phyloP scores from a whole-genome alignment of 2,797 vertebrate genomes.

The Argyrosomus regius region DNA sequence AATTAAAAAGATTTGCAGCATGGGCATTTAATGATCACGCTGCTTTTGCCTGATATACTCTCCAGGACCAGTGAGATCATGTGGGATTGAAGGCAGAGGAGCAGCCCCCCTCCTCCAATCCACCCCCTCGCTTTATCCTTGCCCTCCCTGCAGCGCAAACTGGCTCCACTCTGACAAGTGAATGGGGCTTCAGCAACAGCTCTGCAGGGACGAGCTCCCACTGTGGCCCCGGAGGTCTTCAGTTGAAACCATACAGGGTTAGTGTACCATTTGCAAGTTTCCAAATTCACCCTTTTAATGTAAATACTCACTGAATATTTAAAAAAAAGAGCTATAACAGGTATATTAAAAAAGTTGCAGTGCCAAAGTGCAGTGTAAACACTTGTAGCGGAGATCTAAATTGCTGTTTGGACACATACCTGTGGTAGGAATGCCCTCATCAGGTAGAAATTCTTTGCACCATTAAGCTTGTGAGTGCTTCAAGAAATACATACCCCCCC shows the following conservation, averaged over 20 bases:
- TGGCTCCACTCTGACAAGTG: constrained; percentile 50
- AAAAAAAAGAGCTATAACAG: constrained; percentile 34
- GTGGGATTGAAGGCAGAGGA: constrained; percentile 66
- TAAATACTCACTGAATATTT: constrained; percentile 52
- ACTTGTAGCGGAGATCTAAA: constrained; percentile 63
- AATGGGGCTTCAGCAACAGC: constrained; percentile 54
- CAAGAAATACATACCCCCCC: constrained; percentile 36
- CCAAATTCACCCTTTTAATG: constrained; percentile 26
- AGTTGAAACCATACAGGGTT: constrained; percentile 17
- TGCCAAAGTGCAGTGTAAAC: constrained; percentile 71
- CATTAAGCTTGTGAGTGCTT: constrained; percentile 70
- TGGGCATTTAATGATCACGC: constrained; percentile 82
- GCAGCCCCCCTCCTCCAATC: constrained; percentile 25
- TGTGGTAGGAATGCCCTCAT: constrained; percentile 61
- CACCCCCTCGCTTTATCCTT: constrained; percentile 28
- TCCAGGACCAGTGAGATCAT: constrained; percentile 80
- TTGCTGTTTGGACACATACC: constrained; percentile 69
- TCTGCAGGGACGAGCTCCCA: constrained; percentile 44
- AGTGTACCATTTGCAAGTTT: constrained; percentile 47
- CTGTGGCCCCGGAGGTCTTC: constrained; percentile 32
- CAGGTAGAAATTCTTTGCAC: constrained; percentile 69
- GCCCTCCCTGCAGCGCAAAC: constrained; percentile 48
- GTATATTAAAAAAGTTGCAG: constrained; percentile 28
- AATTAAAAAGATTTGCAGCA: constrained; percentile 86
- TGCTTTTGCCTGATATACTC: constrained; percentile 82